These are phyloP conservation scores for Tridacna crocea DNA, from an alignment of 2,888 invertebrate species.

Conservation along the genomic window DNA sequence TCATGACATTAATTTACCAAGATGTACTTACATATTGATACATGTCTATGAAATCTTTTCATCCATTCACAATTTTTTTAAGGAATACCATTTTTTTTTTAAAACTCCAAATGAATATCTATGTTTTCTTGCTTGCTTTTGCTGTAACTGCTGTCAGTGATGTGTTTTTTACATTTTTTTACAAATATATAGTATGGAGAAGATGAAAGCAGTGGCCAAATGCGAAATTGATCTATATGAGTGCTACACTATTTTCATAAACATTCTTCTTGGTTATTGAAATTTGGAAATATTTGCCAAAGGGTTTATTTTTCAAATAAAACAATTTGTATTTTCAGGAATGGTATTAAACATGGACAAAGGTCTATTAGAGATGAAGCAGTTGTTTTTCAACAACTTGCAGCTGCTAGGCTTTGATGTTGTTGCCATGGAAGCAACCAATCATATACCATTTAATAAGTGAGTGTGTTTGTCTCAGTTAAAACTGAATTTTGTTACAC, in stretches of 20 bases:
- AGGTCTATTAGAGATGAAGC: constrained; percentile 63
- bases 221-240: too few species aligned
- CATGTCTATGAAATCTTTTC: too few species aligned
- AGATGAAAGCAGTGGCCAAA: too few species aligned
- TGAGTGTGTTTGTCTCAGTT: constrained; percentile 56
- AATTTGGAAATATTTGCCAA: neutral
- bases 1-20: too few species aligned
- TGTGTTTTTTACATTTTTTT: too few species aligned
- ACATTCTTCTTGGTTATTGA: neutral
- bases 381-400: constrained; percentile 80
- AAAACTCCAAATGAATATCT: too few species aligned
- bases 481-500: neutral
- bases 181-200: too few species aligned
- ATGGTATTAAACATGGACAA: constrained; percentile 2
- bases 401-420: constrained; percentile 81
- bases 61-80: too few species aligned
- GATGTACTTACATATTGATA: too few species aligned
- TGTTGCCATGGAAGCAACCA: constrained; percentile 73
- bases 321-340: neutral
- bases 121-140: too few species aligned
- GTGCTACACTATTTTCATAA: neutral
- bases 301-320: neutral
- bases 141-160: too few species aligned
- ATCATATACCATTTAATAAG: constrained; percentile 81
- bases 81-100: too few species aligned